Evolutionary conservation across 1,140 invertebrate genomes (phyloP), one percentile per base, ranked within the genome.

Genomic region (Odontomachus brunneus): DNA sequence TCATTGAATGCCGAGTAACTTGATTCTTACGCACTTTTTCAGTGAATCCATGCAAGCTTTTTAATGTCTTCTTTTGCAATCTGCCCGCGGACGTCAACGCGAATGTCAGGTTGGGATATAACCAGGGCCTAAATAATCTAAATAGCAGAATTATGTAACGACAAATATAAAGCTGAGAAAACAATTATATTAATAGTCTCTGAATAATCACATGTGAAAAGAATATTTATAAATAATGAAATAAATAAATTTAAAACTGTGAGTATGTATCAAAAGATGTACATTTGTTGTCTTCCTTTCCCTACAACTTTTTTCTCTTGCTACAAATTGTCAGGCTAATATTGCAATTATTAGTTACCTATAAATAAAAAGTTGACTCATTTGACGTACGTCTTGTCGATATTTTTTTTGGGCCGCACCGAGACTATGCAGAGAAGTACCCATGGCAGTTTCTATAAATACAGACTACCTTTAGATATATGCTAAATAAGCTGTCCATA

Each of bases 31-130:
- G 95, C 12, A 96, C 97, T 87, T 89, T 95, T 90, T 92, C 95
- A 11, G 93, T 96, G 83, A 97, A 97, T 17, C 92, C 92, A 85
- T 98, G 97, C 44, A 98, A 93, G 53, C 96, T 93, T 60, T 95
- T 93, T 2, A 98, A 88, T 19, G 95, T 93, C 86, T 94, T 91
- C 14, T 94, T 93, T 83, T 97, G 95, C 71, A 92, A 87, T 84
- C 92, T 93, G 0, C 94, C 95, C 67, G 87, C 65, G 2, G 94
- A 87, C 1, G 94, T 92, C 1, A 95, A 84, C 33, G 92, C 90
- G 86, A 95, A 97, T 0, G 97, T 82, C 1, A 94, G 80, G n/a
- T 95, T 91, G 0, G 92, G 88, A 83, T 95, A 95, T 2, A 96
- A 89, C 95, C 96, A 96, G 0, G 97, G 96, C 7, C 94, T 94